Percentiles rank a stretch among this genome's conserved stretches.
phyloP scores from a whole-genome alignment of 2,797 vertebrate species.

The Netta rufina region DNA sequence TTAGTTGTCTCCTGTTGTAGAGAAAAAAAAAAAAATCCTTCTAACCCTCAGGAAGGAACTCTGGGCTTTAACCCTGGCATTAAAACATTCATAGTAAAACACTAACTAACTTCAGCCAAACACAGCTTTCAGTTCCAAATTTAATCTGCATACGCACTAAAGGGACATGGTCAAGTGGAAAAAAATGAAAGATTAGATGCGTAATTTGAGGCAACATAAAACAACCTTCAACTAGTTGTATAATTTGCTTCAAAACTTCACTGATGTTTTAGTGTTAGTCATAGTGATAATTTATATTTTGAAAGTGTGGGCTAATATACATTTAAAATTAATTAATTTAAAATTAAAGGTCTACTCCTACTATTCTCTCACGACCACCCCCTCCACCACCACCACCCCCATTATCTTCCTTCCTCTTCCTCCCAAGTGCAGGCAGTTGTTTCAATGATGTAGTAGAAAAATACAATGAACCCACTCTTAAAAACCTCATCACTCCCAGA shows the following conservation, averaged over 20 bases:
- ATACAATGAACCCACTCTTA: not conserved
- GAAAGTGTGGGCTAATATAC: not conserved
- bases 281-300: not conserved
- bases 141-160: not conserved
- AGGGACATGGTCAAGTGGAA: too few relatives aligned
- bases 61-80: not conserved
- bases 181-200: too few relatives aligned
- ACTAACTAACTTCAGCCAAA: not conserved
- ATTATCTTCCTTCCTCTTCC: not conserved
- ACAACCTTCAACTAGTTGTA: not conserved
- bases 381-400: too few relatives aligned
- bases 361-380: not conserved
- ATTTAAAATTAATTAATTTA: not conserved
- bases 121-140: not conserved
- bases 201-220: not conserved
- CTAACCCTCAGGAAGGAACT: not conserved
- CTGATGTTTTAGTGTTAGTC: not conserved
- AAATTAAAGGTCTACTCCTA: not conserved
- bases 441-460: not conserved
- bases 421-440: not conserved
- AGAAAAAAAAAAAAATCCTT: not conserved
- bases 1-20: not conserved
- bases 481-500: not conserved
- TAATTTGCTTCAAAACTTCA: not conserved
- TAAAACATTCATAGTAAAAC: not conserved